A percentile compares a stretch with the other conserved stretches of the same genome.
These are phyloP conservation scores for Eupeodes luniger DNA, from an alignment of 2,888 invertebrate genomes.

Conservation along the genomic window DNA sequence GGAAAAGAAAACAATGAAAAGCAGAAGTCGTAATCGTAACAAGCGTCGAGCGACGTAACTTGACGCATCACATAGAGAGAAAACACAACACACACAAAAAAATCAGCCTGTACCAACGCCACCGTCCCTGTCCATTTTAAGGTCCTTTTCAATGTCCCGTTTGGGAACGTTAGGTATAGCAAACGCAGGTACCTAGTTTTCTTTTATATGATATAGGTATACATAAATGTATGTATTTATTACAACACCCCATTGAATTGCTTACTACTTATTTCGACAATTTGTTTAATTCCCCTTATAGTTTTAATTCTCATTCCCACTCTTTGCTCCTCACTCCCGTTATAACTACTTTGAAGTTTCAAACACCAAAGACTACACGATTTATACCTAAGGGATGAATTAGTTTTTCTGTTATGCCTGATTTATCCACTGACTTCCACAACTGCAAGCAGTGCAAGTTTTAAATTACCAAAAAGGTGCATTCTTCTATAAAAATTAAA, in stretches of 20 bases:
- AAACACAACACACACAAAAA: conserved; percentile 2
- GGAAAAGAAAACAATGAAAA: not conserved
- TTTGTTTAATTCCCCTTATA: conserved; percentile 4
- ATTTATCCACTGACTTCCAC: conserved; percentile 36
- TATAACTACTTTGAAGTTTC: not conserved
- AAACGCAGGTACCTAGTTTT: conserved; percentile 23
- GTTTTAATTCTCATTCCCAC: too few species aligned
- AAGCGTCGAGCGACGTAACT: conserved; percentile 3
- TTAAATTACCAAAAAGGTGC: conserved; percentile 29
- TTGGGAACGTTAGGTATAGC: conserved; percentile 13
- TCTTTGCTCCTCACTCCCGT: not conserved
- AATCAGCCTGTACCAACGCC: not conserved
- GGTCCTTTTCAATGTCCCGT: conserved; percentile 13
- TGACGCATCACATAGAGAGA: conserved; percentile 1
- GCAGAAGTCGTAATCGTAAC: not conserved
- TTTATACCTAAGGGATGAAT: conserved; percentile 23
- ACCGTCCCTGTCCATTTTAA: not conserved
- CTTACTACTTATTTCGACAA: conserved; percentile 32
- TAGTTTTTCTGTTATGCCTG: conserved; percentile 8
- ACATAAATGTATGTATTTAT: not conserved
- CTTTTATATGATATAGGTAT: not conserved
- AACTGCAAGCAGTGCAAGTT: conserved; percentile 41
- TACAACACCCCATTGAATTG: conserved; percentile 40
- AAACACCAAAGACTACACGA: conserved; percentile 4
- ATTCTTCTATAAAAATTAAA: conserved; percentile 13